Conservation (phyloP, 2,888 invertebrate genomes). For the Orthosia incerta region DNA sequence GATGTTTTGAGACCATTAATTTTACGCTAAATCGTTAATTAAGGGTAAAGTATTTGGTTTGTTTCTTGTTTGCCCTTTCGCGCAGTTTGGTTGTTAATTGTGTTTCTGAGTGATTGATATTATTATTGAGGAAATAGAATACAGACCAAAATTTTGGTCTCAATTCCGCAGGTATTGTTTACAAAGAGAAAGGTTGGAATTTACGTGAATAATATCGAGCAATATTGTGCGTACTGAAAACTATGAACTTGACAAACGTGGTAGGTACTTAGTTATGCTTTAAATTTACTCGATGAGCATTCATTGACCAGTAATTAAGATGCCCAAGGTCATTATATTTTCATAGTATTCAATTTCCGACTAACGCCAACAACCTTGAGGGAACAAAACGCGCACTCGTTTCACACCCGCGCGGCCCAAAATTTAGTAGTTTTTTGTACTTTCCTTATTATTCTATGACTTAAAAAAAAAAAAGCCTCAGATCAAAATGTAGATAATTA, state of each 20-base stretch:
- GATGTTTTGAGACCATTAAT: constrained; percentile 39
- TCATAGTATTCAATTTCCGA: too few species aligned
- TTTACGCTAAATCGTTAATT: constrained; percentile 46
- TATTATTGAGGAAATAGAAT: constrained; percentile 3
- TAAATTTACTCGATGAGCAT: too few species aligned
- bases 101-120: constrained; percentile 38
- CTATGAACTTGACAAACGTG: not conserved
- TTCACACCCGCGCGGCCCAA: too few species aligned
- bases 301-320: too few species aligned
- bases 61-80: constrained; percentile 40
- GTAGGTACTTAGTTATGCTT: too few species aligned
- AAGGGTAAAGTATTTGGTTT: constrained; percentile 21
- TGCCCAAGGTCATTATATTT: too few species aligned
- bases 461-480: too few species aligned
- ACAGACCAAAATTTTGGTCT: constrained; percentile 8
- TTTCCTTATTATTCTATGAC: too few species aligned
- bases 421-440: too few species aligned
- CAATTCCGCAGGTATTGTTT: not conserved
- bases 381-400: too few species aligned
- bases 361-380: too few species aligned
- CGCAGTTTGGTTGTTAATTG: constrained; percentile 21
- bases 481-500: too few species aligned
- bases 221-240: not conserved
- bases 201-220: not conserved
- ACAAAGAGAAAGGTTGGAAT: not conserved